Conservation (phyloP, 2,113 vertebrate genomes). For the Speoplatyrhinus poulsoni region DNA sequence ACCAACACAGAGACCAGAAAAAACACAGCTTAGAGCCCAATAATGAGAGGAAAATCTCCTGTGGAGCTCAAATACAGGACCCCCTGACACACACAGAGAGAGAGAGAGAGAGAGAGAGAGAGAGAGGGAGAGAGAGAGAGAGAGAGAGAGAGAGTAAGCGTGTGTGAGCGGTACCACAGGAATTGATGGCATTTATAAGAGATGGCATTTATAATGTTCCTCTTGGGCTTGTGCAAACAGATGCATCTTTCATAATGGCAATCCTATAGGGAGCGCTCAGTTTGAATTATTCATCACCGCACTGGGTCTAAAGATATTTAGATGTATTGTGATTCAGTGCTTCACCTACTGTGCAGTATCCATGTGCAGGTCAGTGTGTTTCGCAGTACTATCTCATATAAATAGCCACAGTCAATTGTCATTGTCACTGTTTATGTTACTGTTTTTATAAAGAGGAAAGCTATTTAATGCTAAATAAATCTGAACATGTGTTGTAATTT, state of each 20-base stretch:
- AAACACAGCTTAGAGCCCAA: conserved; percentile 60
- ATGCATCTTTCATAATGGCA: conserved; percentile 20
- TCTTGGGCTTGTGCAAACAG: conserved; percentile 25
- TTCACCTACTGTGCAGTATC: neutral
- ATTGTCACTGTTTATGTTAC: no score
- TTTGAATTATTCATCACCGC: conserved; percentile 50
- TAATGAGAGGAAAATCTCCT: conserved; percentile 69
- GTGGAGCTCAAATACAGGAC: conserved; percentile 36
- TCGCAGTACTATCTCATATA: neutral
- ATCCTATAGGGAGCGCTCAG: conserved; percentile 1
- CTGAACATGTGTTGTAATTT: no score
- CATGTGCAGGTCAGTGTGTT: conserved; percentile 14
- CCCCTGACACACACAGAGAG: conserved; percentile 11
- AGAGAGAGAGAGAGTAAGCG: conserved; percentile 20
- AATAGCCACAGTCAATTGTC: no score
- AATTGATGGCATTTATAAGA: neutral
- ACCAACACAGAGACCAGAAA: conserved; percentile 56
- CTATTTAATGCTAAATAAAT: no score
- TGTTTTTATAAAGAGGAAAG: no score
- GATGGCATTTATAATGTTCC: conserved; percentile 18
- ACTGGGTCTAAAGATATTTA: conserved; percentile 13
- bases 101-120: conserved; percentile 12
- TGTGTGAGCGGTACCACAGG: neutral
- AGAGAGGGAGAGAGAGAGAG: conserved; percentile 36
- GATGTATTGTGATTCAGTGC: neutral